Conservation (phyloP, 2,797 vertebrate genomes). For the Sebastes diploproa region DNA sequence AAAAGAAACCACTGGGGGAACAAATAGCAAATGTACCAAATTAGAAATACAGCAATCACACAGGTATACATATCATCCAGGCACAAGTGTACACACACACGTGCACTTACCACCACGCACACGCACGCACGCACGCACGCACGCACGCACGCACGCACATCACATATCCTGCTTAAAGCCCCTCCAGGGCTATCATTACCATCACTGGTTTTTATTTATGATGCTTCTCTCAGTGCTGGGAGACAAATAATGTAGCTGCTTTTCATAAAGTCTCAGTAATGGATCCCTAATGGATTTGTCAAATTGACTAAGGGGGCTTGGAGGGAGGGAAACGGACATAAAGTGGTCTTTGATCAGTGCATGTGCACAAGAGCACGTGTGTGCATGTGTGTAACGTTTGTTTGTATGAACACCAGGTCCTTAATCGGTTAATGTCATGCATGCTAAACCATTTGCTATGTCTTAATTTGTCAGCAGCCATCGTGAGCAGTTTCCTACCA, state of each 20-base stretch:
- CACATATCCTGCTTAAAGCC: conserved; percentile 20
- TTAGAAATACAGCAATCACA: conserved; percentile 2
- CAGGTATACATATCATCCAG: background rate
- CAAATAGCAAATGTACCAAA: background rate
- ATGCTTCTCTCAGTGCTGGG: conserved; percentile 23
- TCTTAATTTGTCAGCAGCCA: background rate
- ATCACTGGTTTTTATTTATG: conserved; percentile 57
- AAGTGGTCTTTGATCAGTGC: conserved; percentile 44
- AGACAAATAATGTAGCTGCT: conserved; percentile 49
- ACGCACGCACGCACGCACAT: background rate
- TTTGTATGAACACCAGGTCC: background rate
- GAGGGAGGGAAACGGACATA: conserved; percentile 38
- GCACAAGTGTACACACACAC: background rate
- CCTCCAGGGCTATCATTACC: conserved; percentile 40
- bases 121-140: background rate
- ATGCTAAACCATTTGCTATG: background rate
- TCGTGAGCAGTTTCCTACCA: background rate
- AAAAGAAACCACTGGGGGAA: background rate
- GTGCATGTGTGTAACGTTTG: background rate
- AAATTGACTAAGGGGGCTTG: conserved; percentile 54
- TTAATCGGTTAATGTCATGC: conserved; percentile 7
- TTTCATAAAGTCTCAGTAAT: conserved; percentile 69
- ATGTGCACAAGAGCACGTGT: background rate
- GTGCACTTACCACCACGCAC: background rate
- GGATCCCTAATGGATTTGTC: conserved; percentile 68